phyloP scores from a whole-genome alignment of 2,113 vertebrate genomes.

The Leiothrix lutea region DNA sequence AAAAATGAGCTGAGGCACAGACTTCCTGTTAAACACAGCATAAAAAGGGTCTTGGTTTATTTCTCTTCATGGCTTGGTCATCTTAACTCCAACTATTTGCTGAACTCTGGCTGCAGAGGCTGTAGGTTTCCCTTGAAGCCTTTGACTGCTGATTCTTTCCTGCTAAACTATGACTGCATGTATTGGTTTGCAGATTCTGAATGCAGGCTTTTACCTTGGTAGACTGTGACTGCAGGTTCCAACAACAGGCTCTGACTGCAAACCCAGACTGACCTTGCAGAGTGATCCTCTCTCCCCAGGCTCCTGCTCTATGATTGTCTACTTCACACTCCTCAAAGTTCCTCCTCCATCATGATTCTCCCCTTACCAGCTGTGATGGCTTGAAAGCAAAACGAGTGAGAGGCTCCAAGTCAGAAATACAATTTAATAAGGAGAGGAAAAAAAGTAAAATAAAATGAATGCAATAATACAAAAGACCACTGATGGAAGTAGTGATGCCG shows the following conservation, averaged over 20 bases:
- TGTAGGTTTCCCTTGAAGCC: background rate
- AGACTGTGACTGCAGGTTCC: background rate
- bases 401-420: too few relatives aligned
- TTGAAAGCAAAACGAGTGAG: too few relatives aligned
- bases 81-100: background rate
- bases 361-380: too few relatives aligned
- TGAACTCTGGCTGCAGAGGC: background rate
- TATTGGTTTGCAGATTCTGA: background rate
- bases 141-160: background rate
- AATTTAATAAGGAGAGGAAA: too few relatives aligned
- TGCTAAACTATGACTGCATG: background rate
- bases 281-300: background rate
- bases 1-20: background rate
- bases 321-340: background rate
- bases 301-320: background rate
- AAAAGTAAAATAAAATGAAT: too few relatives aligned
- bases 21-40: background rate
- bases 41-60: background rate
- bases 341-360: background rate
- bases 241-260: background rate
- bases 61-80: background rate
- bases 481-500: too few relatives aligned
- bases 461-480: too few relatives aligned
- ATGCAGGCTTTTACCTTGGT: background rate
- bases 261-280: background rate